These are phyloP conservation scores for Scotopteryx bipunctaria DNA, from an alignment of 2,888 invertebrate genomes.

Conservation along the genomic window DNA sequence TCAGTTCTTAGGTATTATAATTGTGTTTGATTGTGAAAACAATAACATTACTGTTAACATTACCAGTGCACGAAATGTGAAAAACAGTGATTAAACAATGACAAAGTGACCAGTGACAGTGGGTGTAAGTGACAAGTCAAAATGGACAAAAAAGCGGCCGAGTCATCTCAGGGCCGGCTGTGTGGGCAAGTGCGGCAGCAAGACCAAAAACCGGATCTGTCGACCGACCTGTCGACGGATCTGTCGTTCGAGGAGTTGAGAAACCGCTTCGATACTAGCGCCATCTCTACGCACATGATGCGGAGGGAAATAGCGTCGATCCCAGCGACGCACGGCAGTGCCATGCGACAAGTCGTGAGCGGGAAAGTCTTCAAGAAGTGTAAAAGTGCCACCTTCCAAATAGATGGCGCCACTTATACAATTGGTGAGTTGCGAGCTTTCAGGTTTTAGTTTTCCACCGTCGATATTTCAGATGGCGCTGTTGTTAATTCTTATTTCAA, in stretches of 20 bases:
- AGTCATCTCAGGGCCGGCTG: slow-evolving; percentile 54
- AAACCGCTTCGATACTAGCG: slow-evolving; percentile 73
- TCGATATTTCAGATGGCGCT: slow-evolving; percentile 30
- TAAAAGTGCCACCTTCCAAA: slow-evolving; percentile 93
- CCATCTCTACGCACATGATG: slow-evolving; percentile 53
- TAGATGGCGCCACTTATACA: slow-evolving; percentile 93
- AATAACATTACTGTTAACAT: too few species aligned
- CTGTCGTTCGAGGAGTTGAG: slow-evolving; percentile 74
- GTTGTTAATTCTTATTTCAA: neutral
- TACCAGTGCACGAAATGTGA: neutral
- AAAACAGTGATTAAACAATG: slow-evolving; percentile 30
- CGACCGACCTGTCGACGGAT: slow-evolving; percentile 64
- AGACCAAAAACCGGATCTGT: slow-evolving; percentile 62
- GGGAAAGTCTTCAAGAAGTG: slow-evolving; percentile 90
- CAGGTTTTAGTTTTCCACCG: slow-evolving; percentile 41
- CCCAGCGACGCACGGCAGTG: slow-evolving; percentile 78
- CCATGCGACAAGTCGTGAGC: slow-evolving; percentile 76
- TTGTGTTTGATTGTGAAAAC: too few species aligned
- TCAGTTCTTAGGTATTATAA: too few species aligned
- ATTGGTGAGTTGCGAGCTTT: slow-evolving; percentile 85
- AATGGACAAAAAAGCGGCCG: slow-evolving; percentile 62
- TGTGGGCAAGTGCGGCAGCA: slow-evolving; percentile 70
- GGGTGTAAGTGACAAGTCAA: slow-evolving; percentile 50
- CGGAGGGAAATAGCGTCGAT: slow-evolving; percentile 70
- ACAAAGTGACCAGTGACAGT: slow-evolving; percentile 47